Evolutionary conservation across 2,888 invertebrate species (phyloP), one percentile per base, ranked within the genome.

Genomic region (Ochlodes sylvanus): DNA sequence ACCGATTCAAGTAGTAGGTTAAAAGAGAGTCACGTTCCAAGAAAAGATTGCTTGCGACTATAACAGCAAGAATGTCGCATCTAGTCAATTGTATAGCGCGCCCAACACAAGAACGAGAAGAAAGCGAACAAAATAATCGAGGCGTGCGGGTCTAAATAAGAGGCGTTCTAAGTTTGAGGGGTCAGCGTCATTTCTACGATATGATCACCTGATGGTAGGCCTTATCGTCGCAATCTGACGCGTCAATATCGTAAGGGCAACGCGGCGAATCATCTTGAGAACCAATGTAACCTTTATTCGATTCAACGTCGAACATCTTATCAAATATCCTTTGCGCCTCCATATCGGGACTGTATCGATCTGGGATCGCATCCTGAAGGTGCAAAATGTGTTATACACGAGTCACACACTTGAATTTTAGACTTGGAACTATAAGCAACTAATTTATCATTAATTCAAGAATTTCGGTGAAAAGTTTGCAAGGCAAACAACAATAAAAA

Each of bases 331-430:
- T 87, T 86, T 93, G 92, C 79, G 93, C 93, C 84, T 93, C 93
- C 88, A 92, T 87, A 88, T 93, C 93, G 83, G 93, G 94, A 89
- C 93, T 94, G 92, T 93, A 94, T 82, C 92, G 90, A 90, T 92
- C 93, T 84, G 89, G 90, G 83, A 94, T 89, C 82, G 90, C 84
- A 75, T 90, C 93, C 93, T 93, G 93, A 83, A 89, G 92, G 88
- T 85, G 86, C 85, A 92, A 90, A 92, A 91, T 81, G 81, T 84
- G 82, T 87, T 83, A 88, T 76, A 84, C 76, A 82, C 79, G 73
- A 75, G 72, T 72, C 73, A 76, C 70, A 70, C 63, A 69, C 60
- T 69, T 50, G 60, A 62, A 68, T 54, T 47, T 42, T 52, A 60
- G 44, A 52, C 32, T 56, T 71, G 76, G 75, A 79, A 76, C 75